Evolutionary conservation across 2,888 invertebrate genomes (phyloP).

Genomic region (Euplagia quadripunctaria): DNA sequence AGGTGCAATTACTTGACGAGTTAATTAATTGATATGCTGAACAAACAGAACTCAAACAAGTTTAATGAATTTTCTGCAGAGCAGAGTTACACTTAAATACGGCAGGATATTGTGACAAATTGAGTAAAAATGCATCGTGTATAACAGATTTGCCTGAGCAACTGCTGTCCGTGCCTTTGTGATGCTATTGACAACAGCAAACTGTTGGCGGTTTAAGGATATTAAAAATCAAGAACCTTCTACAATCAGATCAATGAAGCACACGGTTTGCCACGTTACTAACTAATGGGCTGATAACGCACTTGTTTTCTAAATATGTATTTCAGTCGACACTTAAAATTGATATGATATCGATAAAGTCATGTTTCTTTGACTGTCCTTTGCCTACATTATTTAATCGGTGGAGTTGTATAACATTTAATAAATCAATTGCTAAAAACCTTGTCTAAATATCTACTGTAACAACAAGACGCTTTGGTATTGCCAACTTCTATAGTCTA

Average conservation of each 20-base stretch:
- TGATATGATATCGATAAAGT: slow-evolving; percentile 7
- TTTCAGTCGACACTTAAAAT: neutral
- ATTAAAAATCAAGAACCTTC: neutral
- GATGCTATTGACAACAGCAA: neutral
- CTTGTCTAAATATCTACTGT: neutral
- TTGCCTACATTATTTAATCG: slow-evolving; percentile 4
- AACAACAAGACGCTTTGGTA: neutral
- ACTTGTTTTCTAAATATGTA: neutral
- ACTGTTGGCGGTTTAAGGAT: neutral
- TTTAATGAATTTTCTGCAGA: neutral
- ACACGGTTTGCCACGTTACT: neutral
- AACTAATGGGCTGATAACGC: neutral
- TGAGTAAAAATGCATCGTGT: neutral
- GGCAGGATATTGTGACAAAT: neutral
- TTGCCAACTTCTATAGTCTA: neutral
- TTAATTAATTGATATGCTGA: neutral
- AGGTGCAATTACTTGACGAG: neutral
- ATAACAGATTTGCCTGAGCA: no score
- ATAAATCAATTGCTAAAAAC: neutral
- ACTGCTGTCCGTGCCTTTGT: neutral
- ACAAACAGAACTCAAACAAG: neutral
- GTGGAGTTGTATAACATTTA: neutral
- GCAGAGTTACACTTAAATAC: neutral
- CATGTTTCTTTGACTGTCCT: neutral
- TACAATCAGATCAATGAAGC: neutral